Conservation (phyloP, 2,888 invertebrate genomes). For the Ormia ochracea region DNA sequence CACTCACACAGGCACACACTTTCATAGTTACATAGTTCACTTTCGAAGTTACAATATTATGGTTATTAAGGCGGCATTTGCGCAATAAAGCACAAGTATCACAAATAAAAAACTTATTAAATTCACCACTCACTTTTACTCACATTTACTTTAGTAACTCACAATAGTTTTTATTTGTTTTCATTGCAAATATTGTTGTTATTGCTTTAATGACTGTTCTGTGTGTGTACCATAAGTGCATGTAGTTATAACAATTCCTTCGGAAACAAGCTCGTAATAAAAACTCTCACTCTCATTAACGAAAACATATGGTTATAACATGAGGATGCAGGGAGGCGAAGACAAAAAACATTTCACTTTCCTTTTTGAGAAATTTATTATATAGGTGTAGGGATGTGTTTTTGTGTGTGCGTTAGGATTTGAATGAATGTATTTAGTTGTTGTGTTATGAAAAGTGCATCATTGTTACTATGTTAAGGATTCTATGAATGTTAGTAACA, state of each 20-base stretch:
- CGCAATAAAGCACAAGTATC: slow-evolving; percentile 44
- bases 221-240: no score
- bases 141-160: slow-evolving; percentile 46
- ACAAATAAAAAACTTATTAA: not conserved
- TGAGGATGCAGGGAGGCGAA: not conserved
- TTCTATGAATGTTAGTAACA: slow-evolving; percentile 10
- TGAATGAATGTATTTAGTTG: no score
- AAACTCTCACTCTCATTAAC: slow-evolving; percentile 38
- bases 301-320: not conserved
- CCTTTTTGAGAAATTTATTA: slow-evolving; percentile 22
- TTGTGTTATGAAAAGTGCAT: slow-evolving; percentile 33
- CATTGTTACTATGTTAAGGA: slow-evolving; percentile 40
- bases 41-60: slow-evolving; percentile 1
- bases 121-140: slow-evolving; percentile 48
- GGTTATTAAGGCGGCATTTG: slow-evolving; percentile 55
- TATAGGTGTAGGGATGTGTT: not conserved
- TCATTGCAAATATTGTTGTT: not conserved
- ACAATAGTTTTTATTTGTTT: not conserved
- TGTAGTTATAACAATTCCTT: slow-evolving; percentile 37
- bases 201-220: not conserved
- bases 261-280: not conserved
- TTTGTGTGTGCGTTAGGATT: not conserved
- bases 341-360: slow-evolving; percentile 47
- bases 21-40: no score
- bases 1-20: not conserved